Evolutionary conservation across 2,888 invertebrate species (phyloP).

Genomic region (Callyntrura guangdongensis): DNA sequence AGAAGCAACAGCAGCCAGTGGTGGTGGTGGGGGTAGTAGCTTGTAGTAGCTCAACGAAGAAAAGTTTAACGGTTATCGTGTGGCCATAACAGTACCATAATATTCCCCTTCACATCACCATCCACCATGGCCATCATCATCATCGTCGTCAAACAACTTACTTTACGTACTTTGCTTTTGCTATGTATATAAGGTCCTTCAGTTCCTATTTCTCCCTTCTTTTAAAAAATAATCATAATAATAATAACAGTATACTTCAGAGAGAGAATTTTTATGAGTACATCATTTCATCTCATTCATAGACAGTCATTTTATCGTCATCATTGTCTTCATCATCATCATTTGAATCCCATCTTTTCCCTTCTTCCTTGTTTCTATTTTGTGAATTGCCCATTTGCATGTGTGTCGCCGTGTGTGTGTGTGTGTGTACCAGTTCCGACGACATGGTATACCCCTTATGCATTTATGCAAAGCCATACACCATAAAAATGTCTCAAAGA

Average conservation of each 20-base stretch:
- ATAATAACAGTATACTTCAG: neutral
- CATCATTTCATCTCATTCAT: neutral
- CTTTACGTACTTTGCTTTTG: neutral
- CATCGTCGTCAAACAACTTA: conserved; percentile 13
- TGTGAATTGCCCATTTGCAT: conserved; percentile 3
- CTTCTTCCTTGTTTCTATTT: neutral
- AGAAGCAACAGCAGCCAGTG: conserved; percentile 9
- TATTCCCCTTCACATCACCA: conserved; percentile 4
- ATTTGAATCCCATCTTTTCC: conserved; percentile 1
- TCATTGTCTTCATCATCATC: neutral
- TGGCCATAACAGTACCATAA: conserved; percentile 11
- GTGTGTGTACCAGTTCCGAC: neutral
- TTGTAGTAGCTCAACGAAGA: neutral
- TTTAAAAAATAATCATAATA: conserved; percentile 6
- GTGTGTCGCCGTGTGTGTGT: neutral
- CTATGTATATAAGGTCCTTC: neutral
- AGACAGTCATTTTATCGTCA: too few relatives aligned
- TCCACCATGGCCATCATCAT: conserved; percentile 18
- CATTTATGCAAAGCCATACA: too few relatives aligned
- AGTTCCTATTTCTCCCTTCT: neutral
- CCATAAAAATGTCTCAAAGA: too few relatives aligned
- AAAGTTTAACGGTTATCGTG: conserved; percentile 44
- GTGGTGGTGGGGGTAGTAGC: neutral
- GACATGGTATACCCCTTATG: too few relatives aligned
- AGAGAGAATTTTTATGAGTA: neutral